Percentiles rank a stretch among this genome's conserved stretches.
Conservation (phyloP, 64 coral and sea anemone genomes). For the Porites australiensis region DNA sequence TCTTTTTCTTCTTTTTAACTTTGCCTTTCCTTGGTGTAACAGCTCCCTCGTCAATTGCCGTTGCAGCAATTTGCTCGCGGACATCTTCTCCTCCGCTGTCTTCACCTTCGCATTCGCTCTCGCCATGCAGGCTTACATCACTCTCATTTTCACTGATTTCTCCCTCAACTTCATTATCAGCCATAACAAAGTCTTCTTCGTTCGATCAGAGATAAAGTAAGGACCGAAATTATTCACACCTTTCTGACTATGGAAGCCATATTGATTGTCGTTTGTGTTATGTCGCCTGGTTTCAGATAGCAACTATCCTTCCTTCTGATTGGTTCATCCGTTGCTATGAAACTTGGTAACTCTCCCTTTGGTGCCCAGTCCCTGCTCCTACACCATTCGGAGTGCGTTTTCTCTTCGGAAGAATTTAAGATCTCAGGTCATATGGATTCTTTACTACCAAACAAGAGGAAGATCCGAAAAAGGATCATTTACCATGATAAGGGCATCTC, state of each 20-base stretch:
- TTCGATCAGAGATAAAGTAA: background rate
- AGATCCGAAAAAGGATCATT: too few relatives aligned
- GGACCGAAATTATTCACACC: background rate
- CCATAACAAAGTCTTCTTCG: constrained; percentile 56
- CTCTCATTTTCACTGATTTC: constrained; percentile 84
- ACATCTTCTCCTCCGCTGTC: constrained; percentile 64
- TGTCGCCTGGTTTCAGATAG: constrained; percentile 47
- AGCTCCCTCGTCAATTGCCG: constrained; percentile 53
- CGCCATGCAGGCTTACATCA: constrained; percentile 68
- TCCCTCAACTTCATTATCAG: constrained; percentile 79
- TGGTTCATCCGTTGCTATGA: constrained; percentile 75
- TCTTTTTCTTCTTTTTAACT: constrained; percentile 94
- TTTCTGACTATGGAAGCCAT: constrained; percentile 50
- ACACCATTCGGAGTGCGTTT: background rate
- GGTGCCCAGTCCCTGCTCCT: background rate
- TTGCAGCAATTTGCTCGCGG: constrained; percentile 36
- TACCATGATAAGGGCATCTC: too few relatives aligned
- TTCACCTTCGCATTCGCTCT: constrained; percentile 92
- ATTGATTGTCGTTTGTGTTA: constrained; percentile 64
- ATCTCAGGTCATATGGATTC: too few relatives aligned
- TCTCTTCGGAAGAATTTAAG: too few relatives aligned
- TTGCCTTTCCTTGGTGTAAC: constrained; percentile 80
- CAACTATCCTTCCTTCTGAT: constrained; percentile 55
- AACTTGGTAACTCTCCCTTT: background rate
- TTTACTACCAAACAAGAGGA: too few relatives aligned